Base-by-base conservation (phyloP, 2,113 vertebrate genomes). In the Phyllostomus discolor region DNA sequence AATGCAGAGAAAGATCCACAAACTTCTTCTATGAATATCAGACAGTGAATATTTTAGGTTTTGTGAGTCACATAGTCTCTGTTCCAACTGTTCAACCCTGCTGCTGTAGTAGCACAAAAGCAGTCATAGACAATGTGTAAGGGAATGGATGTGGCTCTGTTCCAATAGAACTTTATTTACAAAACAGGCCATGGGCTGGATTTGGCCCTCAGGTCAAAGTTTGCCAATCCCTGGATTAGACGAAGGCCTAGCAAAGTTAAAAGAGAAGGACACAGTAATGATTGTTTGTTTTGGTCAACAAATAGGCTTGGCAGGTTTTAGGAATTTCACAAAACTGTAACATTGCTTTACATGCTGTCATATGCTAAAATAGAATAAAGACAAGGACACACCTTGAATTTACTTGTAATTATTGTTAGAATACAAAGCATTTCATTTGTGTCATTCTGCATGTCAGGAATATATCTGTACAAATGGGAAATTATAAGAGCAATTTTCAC, bases 141-240 rank as follows among this genome's bases (percentile, higher is more conserved):
- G 31, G 2, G 16, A 19, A 57, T 10, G 46, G 28, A 66, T 2
- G 28, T 57, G 59, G n/a, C 78, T 43, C 15, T 41, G n/a, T 70
- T 67, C n/a, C 88, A 76, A 62, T 43, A 90, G 90, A 83, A 80
- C 85, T 80, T 84, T 70, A 87, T 62, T 76, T 83, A 90, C 12
- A 95, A 66, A 38, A 9, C 33, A 83, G 54, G 41, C 38, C 8
- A 20, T 5, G 33, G 66, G 46, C 43, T 9, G 17, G 43, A 43
- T 76, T 54, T 62, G 57, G 43, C 33, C 38, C 62, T 85, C 54
- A 73, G 75, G 33, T 22, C 41, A n/a, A 0, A 3, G 20, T 16
- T 28, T 46, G 48, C 73, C 19, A 10, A 86, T 35, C 33, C 7
- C 17, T 35, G 22, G 31, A 52, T 62, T 31, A 72, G 22, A 59